Evolutionary conservation across 2,888 invertebrate genomes (phyloP).

Genomic region (Gortyna flavago): DNA sequence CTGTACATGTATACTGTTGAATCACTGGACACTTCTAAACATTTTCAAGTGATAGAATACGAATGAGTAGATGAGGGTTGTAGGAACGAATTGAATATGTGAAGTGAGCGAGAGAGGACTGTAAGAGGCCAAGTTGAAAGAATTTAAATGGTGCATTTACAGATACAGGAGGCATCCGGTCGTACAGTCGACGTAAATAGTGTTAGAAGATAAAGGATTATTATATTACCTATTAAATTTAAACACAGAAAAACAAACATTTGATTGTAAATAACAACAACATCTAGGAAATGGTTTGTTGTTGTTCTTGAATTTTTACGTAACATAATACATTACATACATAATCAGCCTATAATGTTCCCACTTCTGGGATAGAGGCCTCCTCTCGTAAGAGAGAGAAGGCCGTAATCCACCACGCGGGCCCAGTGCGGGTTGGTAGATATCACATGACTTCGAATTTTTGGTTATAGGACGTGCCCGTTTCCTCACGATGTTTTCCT

Average conservation of each 20-base stretch:
- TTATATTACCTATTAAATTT: too few species aligned
- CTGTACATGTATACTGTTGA: too few species aligned
- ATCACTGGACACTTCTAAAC: neutral
- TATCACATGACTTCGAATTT: too few species aligned
- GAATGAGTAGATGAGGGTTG: conserved; percentile 28
- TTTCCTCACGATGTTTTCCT: too few species aligned
- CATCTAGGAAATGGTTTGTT: neutral
- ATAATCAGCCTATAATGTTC: too few species aligned
- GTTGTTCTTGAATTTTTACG: neutral
- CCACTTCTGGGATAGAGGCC: too few species aligned
- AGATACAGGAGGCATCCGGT: conserved; percentile 4
- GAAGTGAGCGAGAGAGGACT: conserved; percentile 31
- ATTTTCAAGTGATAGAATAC: conserved; percentile 29
- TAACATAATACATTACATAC: too few species aligned
- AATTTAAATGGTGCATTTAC: conserved; percentile 56
- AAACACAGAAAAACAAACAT: too few species aligned
- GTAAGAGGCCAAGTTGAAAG: conserved; percentile 41
- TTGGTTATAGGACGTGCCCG: too few species aligned
- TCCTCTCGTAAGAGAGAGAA: too few species aligned
- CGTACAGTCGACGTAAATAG: conserved; percentile 34
- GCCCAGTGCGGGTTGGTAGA: too few species aligned
- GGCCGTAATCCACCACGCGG: too few species aligned
- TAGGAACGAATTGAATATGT: conserved; percentile 38
- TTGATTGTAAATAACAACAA: neutral
- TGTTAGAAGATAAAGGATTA: neutral